Percentiles rank a stretch among this genome's conserved stretches.
Conservation (phyloP, 1,140 invertebrate species). For the Sycobia sp. region DNA sequence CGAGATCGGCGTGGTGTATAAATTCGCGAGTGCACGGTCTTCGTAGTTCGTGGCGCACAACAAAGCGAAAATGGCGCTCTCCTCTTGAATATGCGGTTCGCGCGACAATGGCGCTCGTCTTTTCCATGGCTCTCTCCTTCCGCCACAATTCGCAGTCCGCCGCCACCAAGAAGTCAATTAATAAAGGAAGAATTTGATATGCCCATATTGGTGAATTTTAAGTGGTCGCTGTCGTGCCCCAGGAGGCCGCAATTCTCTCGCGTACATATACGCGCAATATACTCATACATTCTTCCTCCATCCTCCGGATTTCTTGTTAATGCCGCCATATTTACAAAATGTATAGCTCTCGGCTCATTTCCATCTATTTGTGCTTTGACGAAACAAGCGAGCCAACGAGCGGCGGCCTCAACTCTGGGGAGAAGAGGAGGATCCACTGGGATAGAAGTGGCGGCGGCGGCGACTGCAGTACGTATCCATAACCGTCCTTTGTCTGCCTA, state of each 20-base stretch:
- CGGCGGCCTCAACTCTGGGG: too few relatives aligned
- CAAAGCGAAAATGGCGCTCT: neutral
- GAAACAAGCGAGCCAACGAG: constrained; percentile 35
- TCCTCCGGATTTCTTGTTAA: too few relatives aligned
- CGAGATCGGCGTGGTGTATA: neutral
- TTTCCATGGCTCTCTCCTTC: too few relatives aligned
- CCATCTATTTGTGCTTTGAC: too few relatives aligned
- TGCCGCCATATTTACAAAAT: constrained; percentile 57
- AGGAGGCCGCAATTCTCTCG: neutral
- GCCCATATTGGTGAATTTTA: constrained; percentile 19
- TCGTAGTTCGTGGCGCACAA: neutral
- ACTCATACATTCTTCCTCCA: too few relatives aligned
- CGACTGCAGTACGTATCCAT: constrained; percentile 58
- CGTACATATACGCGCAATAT: too few relatives aligned
- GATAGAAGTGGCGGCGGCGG: constrained; percentile 47
- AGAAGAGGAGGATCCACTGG: too few relatives aligned
- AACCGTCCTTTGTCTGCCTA: constrained; percentile 62
- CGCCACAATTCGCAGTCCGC: too few relatives aligned
- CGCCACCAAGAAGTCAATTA: neutral
- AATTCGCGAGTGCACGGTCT: neutral
- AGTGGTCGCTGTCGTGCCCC: neutral
- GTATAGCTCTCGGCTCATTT: neutral
- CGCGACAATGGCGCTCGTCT: neutral
- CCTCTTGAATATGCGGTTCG: too few relatives aligned
- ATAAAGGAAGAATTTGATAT: constrained; percentile 3